Conservation (phyloP, 2,797 vertebrate species). For the Mormyrops attenuatus region DNA sequence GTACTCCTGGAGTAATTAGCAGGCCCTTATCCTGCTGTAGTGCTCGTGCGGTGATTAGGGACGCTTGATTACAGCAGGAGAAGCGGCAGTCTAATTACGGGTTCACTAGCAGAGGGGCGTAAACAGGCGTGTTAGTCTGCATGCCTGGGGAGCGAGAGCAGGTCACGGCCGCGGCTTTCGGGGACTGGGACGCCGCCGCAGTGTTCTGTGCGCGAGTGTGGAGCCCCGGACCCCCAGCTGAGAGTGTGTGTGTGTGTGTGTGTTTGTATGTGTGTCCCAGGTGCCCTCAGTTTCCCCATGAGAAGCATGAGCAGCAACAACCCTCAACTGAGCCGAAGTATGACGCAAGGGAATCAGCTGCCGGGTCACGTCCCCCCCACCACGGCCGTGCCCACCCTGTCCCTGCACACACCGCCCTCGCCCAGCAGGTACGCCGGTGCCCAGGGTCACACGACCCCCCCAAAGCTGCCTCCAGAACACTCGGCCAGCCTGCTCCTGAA, state of each 20-base stretch:
- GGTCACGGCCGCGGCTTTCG: neutral
- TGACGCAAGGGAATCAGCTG: conserved; percentile 97
- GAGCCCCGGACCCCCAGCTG: neutral
- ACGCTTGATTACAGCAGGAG: neutral
- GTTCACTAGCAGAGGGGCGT: neutral
- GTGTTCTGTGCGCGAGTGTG: neutral
- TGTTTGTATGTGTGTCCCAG: conserved; percentile 52
- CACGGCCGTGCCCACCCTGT: conserved; percentile 97
- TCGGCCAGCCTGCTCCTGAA: neutral
- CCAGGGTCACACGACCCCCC: no score
- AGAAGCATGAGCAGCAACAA: conserved; percentile 97
- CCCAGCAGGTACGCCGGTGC: conserved; percentile 83
- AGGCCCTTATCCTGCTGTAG: neutral
- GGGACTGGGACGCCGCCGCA: neutral
- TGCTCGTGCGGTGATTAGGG: neutral
- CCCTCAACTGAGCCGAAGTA: conserved; percentile 96
- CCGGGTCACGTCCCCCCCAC: conserved; percentile 98
- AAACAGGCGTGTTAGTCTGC: neutral
- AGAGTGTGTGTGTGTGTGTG: neutral
- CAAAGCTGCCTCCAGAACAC: neutral
- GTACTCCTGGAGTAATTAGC: neutral
- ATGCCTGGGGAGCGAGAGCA: neutral
- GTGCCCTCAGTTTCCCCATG: conserved; percentile 97
- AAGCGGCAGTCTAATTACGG: neutral
- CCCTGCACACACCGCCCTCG: conserved; percentile 98